Evolutionary conservation across 2,113 vertebrate species (phyloP).

Genomic region (Calyptomena viridis): DNA sequence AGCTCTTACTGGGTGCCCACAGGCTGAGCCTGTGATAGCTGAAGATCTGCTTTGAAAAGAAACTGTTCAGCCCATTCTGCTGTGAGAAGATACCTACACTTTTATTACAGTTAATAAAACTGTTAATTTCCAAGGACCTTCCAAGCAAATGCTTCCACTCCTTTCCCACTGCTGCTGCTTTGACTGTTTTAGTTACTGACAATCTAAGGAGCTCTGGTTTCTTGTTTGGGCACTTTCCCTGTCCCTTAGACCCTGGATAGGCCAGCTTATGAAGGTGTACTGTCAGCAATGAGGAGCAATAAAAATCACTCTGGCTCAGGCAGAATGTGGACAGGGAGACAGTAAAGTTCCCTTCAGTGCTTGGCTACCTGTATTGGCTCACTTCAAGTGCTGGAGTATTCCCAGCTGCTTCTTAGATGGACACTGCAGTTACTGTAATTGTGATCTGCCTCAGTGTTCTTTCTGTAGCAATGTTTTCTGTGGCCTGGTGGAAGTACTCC

Average conservation of each 20-base stretch:
- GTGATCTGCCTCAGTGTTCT: background rate
- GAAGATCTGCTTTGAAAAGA: background rate
- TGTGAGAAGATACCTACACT: background rate
- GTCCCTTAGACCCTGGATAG: background rate
- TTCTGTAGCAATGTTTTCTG: background rate
- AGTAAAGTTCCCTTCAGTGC: background rate
- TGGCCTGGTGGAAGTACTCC: background rate
- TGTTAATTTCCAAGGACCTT: background rate
- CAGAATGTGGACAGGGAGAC: background rate
- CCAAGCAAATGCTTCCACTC: background rate
- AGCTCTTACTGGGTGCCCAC: background rate
- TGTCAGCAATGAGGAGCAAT: background rate
- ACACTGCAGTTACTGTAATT: background rate
- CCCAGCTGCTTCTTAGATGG: background rate
- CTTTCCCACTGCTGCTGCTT: background rate
- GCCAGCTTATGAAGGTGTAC: background rate
- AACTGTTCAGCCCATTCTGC: background rate
- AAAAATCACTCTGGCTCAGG: background rate
- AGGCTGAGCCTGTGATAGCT: background rate
- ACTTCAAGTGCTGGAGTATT: background rate
- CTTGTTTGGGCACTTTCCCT: background rate
- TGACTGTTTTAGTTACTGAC: background rate
- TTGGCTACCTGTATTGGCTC: fast-evolving
- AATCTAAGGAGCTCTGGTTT: background rate
- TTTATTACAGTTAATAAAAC: background rate